These are phyloP conservation scores for Lepisosteus osseus DNA, from an alignment of 2,113 vertebrate species.

Conservation along the genomic window DNA sequence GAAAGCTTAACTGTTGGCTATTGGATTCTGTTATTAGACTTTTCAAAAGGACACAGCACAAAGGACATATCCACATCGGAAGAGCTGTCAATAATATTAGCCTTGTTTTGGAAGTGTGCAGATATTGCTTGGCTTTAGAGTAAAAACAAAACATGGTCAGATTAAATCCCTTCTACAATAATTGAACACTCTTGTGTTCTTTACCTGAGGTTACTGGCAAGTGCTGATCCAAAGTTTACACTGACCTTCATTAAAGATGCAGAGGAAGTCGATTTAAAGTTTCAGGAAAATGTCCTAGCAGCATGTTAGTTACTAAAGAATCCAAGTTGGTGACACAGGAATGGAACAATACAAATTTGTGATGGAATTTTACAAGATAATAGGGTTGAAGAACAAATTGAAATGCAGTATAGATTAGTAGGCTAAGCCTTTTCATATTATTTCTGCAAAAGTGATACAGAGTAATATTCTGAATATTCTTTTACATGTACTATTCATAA, in stretches of 20 bases:
- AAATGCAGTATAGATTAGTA: too few relatives aligned
- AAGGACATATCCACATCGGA: conserved; percentile 35
- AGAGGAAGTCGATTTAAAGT: conserved; percentile 5
- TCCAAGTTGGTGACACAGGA: neutral
- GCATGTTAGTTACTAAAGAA: neutral
- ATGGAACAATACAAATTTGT: neutral
- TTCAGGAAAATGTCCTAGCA: neutral
- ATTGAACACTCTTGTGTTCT: conserved; percentile 42
- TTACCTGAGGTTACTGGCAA: conserved; percentile 28
- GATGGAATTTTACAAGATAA: neutral
- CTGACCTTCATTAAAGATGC: conserved; percentile 28
- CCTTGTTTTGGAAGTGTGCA: conserved; percentile 35
- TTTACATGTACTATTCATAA: too few relatives aligned
- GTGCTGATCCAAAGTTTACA: conserved; percentile 37
- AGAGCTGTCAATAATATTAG: conserved; percentile 26
- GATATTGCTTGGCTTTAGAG: conserved; percentile 39
- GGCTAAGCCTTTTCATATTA: too few relatives aligned
- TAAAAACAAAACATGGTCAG: conserved; percentile 46
- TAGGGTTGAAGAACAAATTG: too few relatives aligned
- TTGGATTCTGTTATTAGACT: conserved; percentile 36
- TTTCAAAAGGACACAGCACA: conserved; percentile 33
- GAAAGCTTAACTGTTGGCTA: conserved; percentile 33
- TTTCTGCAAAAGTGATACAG: too few relatives aligned
- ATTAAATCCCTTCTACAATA: conserved; percentile 44
- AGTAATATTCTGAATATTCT: too few relatives aligned